A percentile compares a stretch with the other conserved stretches of the same genome.
Conservation (phyloP, 2,888 invertebrate genomes). For the Arrhopalites spinosus region DNA sequence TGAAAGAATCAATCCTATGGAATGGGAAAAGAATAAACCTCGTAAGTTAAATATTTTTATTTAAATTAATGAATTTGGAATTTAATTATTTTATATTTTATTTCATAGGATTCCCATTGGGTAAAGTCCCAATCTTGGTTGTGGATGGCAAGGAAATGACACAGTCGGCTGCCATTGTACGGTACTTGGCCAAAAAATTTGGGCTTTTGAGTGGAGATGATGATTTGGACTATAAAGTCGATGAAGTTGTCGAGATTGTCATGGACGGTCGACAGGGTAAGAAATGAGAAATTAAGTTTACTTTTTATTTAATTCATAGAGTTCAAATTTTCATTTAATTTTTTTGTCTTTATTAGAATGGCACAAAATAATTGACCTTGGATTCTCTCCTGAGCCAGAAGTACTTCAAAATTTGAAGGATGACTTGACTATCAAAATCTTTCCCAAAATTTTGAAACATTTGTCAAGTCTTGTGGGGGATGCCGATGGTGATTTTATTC, state of each 20-base stretch:
- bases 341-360: background rate
- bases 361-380: background rate
- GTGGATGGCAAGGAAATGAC: constrained; percentile 64
- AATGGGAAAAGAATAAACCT: background rate
- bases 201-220: constrained; percentile 65
- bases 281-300: constrained; percentile 25
- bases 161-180: constrained; percentile 66
- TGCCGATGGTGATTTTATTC: constrained; percentile 12
- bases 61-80: background rate
- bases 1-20: background rate
- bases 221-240: constrained; percentile 65
- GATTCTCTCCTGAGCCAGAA: background rate
- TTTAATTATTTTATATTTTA: background rate
- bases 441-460: constrained; percentile 10
- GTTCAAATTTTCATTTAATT: background rate
- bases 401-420: background rate
- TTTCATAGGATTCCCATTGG: constrained; percentile 47
- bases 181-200: constrained; percentile 65
- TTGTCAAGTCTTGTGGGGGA: constrained; percentile 7
- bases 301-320: background rate
- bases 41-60: background rate
- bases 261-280: constrained; percentile 59
- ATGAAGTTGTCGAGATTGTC: constrained; percentile 63
- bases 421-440: background rate
- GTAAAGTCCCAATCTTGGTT: constrained; percentile 64